A percentile compares a stretch with the other conserved stretches of the same genome.
phyloP scores from a whole-genome alignment of 2,113 vertebrate species.

The Calyptommatus sinebrachiatus region DNA sequence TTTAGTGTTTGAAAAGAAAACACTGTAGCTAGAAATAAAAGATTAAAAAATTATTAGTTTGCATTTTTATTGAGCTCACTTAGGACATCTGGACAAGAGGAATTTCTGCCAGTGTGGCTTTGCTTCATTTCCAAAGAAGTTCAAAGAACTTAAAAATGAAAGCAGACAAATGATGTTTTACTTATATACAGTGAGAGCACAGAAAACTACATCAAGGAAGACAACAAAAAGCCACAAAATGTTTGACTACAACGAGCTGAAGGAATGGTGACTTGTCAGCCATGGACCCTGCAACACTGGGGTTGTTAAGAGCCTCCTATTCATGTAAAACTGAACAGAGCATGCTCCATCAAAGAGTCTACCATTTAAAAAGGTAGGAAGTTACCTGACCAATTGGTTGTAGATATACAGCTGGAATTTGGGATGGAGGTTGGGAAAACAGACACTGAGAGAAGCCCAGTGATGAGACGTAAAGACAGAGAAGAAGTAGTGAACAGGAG shows the following conservation, averaged over 20 bases:
- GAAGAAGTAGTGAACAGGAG: slow-evolving; percentile 99
- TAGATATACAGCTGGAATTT: slow-evolving; percentile 99
- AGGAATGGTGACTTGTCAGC: slow-evolving; percentile 24
- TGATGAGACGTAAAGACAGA: slow-evolving; percentile 99
- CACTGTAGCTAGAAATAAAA: not conserved
- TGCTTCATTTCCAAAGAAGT: slow-evolving; percentile 19
- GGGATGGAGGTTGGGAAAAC: slow-evolving; percentile 98
- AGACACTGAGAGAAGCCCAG: slow-evolving; percentile 98
- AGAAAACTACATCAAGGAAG: slow-evolving; percentile 20
- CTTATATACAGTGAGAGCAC: not conserved
- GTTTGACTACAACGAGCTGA: slow-evolving; percentile 10
- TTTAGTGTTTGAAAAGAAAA: not conserved
- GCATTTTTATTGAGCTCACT: not conserved
- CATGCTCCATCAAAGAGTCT: slow-evolving; percentile 88
- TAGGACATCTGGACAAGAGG: not conserved
- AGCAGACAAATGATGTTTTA: not conserved
- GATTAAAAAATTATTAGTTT: not conserved
- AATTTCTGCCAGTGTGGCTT: not conserved
- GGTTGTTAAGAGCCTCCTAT: slow-evolving; percentile 50
- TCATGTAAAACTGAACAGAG: slow-evolving; percentile 78
- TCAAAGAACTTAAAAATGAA: slow-evolving; percentile 30
- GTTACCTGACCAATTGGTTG: slow-evolving; percentile 99
- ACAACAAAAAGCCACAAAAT: not conserved
- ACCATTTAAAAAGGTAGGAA: slow-evolving; percentile 80
- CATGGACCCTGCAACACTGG: slow-evolving; percentile 33